A percentile compares a stretch with the other conserved stretches of the same genome.
phyloP scores from a whole-genome alignment of 64 coral and sea anemone genomes.

The Anthopleura sola region DNA sequence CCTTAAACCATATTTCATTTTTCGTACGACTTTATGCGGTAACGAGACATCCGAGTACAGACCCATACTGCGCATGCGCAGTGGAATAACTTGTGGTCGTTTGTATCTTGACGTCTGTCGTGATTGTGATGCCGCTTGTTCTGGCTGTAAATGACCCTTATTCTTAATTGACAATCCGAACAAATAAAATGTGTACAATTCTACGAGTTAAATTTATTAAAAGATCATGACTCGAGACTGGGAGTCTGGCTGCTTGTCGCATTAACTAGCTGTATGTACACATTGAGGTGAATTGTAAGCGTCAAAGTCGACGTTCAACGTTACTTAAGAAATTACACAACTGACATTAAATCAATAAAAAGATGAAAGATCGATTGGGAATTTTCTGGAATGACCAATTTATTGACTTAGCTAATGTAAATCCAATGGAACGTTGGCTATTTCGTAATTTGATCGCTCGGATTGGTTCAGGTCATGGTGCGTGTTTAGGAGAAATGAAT shows the following conservation, averaged over 20 bases:
- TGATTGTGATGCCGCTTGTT: not conserved
- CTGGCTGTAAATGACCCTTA: not conserved
- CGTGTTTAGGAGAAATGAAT: not conserved
- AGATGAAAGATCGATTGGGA: not conserved
- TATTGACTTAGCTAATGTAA: not conserved
- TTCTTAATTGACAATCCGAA: not conserved
- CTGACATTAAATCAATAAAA: not conserved
- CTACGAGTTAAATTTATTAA: not conserved
- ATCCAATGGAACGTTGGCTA: not conserved
- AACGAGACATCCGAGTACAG: not conserved
- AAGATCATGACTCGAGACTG: not conserved
- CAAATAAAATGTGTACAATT: not conserved
- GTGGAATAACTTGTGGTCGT: not conserved
- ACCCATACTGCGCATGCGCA: not conserved
- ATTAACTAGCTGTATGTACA: not conserved
- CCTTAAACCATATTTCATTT: not conserved
- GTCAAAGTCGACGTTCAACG: not conserved
- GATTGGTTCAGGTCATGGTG: not conserved
- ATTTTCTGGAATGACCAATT: not conserved
- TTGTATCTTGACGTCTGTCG: not conserved
- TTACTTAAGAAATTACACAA: not conserved
- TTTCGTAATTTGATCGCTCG: not conserved
- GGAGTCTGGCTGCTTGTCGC: not conserved
- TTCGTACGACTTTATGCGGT: not conserved
- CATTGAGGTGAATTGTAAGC: not conserved